Evolutionary conservation across 2,113 vertebrate genomes (phyloP), one percentile per base, ranked within the genome.

Genomic region (Cyprinodon variegatus): DNA sequence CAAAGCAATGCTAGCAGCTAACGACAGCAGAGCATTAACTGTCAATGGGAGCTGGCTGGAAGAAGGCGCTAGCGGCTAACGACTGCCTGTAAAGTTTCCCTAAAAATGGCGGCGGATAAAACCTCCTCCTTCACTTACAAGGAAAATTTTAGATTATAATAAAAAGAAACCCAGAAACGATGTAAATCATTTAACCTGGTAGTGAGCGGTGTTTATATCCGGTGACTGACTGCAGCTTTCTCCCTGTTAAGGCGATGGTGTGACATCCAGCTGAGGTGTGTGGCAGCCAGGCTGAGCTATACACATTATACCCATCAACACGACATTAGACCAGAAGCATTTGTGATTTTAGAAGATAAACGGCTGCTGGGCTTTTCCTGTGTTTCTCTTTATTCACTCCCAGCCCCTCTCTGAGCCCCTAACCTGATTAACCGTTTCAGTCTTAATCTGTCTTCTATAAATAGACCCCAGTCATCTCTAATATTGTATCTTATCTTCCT

Each of bases 51-150:
- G 15, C 72, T 71, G 68, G 72, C 57, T 74, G 48, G 61, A 53
- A 71, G 48, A 79, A 9, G 67, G 36, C 74, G 83, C 77, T 79
- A 86, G 82, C 84, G 64, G 82, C 82, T 88, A 90, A 65, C 71
- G 81, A 65, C 62, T 68, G 86, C 83, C 81, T 85, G 88, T 88
- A 93, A 93, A 93, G 84, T 93, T 93, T 92, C 91, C 90, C 86
- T 66, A 93, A 94, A 95, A 93, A 95, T 95, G 94, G 94, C 94
- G 94, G 84, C 92, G 89, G 37, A 40, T 81, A 78, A 84, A 86
- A 88, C 90, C 87, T 68, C 89, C 88, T 90, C 82, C 82, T 83
- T 43, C 53, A 70, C 68, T 50, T 78, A 71, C 70, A 83, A 72
- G 81, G 12, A 61, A 88, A 82, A 76, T 40, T 75, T 74, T 66